Percentiles rank a stretch among this genome's conserved stretches.
These are phyloP conservation scores for Macroteleia sp. DNA, from an alignment of 2,888 invertebrate genomes.

Conservation along the genomic window DNA sequence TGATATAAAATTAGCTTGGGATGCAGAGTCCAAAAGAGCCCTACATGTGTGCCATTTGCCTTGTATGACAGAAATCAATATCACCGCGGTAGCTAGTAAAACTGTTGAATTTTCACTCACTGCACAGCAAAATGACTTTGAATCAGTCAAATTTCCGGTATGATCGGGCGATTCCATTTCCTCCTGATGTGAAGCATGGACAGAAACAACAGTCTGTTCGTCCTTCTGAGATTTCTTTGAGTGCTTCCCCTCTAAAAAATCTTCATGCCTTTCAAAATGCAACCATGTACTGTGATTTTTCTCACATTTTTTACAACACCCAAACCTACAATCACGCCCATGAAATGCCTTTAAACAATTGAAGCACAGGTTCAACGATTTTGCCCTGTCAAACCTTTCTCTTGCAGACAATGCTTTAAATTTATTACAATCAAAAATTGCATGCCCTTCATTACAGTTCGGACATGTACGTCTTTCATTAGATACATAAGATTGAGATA, in stretches of 20 bases:
- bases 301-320: not conserved
- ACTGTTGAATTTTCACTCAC: no score
- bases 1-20: constrained; percentile 1
- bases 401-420: not conserved
- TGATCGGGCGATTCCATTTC: no score
- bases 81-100: no score
- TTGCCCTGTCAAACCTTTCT: not conserved
- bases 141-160: no score
- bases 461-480: not conserved
- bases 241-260: no score
- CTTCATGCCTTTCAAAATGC: no score
- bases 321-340: not conserved
- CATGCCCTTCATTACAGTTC: not conserved
- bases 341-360: not conserved
- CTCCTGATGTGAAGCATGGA: no score
- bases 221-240: no score
- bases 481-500: not conserved
- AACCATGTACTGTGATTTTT: not conserved
- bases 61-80: no score
- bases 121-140: no score
- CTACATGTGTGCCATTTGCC: not conserved
- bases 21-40: not conserved
- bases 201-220: no score
- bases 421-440: not conserved
- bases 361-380: not conserved